Conservation (phyloP, 1,140 invertebrate species). For the Neodiprion fabricii region DNA sequence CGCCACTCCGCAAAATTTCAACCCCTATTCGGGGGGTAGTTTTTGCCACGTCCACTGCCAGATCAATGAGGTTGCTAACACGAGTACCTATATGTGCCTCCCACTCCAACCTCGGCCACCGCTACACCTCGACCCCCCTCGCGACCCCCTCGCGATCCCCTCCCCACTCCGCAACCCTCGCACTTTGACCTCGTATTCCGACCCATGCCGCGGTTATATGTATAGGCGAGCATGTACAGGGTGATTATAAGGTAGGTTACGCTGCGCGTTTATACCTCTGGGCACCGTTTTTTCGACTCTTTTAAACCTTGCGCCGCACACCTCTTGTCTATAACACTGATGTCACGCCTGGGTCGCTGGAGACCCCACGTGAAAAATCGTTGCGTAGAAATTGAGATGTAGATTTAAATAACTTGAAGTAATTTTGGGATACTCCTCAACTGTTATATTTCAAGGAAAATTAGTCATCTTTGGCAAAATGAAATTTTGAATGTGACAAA, state of each 20-base stretch:
- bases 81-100: conserved; percentile 54
- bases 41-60: conserved; percentile 58
- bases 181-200: conserved; percentile 13
- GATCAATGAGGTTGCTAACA: conserved; percentile 63
- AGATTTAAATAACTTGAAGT: too few relatives aligned
- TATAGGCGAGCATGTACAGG: conserved; percentile 26
- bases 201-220: conserved; percentile 17
- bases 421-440: too few relatives aligned
- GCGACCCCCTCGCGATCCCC: conserved; percentile 29
- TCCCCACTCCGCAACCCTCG: conserved; percentile 24
- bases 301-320: too few relatives aligned
- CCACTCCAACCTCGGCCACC: conserved; percentile 24
- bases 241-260: conserved; percentile 43
- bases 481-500: too few relatives aligned
- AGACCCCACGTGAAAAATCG: too few relatives aligned
- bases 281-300: too few relatives aligned
- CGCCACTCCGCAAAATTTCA: conserved; percentile 61
- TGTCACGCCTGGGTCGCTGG: too few relatives aligned
- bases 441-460: too few relatives aligned
- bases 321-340: too few relatives aligned
- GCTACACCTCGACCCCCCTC: conserved; percentile 25
- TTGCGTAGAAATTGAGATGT: too few relatives aligned
- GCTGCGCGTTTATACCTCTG: background rate
- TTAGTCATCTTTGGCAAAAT: too few relatives aligned
- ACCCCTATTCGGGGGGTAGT: conserved; percentile 56